Evolutionary conservation across 2,888 invertebrate species (phyloP), one percentile per base, ranked within the genome.

Genomic region (Bunonema sp.): DNA sequence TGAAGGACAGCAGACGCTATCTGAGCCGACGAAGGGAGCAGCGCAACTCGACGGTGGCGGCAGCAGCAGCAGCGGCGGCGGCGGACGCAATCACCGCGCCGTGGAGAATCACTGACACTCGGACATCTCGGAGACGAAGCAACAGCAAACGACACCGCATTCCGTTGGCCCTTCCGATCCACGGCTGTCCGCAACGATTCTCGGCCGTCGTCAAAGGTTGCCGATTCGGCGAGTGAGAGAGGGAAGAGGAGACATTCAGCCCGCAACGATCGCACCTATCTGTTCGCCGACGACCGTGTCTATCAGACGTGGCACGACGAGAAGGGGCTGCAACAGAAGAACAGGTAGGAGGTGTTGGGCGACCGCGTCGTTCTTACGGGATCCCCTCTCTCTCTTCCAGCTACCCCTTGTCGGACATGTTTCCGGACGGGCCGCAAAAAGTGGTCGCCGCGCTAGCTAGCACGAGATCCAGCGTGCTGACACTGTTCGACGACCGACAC

Each of bases 391-490:
- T n/a, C n/a, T n/a, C n/a, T n/a, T n/a, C 45, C 28, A 53, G 57
- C 10, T 59, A 44, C 45, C 37, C 49, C n/a, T 50, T 60, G 38
- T 39, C 44, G 7, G 59, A 62, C 15, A 34, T 61, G 22, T 61
- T 61, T 41, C 44, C 47, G 16, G 55, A 52, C 18, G 61, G 61
- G 0, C 61, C 61, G 15, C 45, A 57, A 16, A 49, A 47, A n/a
- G 61, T 61, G 12, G 52, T 45, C 10, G 59, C 61, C 10, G 61
- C 56, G n/a, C 40, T 61, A 34, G 60, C 58, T 19, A 61, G 62
- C 41, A 51, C 50, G 5, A 44, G 55, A 15, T 52, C 52, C 2
- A 57, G 59, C 7, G 59, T 62, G 15, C 60, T 56, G 12, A 51
- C 55, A 33, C 48, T 61, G 7, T 42, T 61, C 37, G 49, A 50